Conservation (phyloP, 2,113 vertebrate species). For the Anas platyrhynchos region DNA sequence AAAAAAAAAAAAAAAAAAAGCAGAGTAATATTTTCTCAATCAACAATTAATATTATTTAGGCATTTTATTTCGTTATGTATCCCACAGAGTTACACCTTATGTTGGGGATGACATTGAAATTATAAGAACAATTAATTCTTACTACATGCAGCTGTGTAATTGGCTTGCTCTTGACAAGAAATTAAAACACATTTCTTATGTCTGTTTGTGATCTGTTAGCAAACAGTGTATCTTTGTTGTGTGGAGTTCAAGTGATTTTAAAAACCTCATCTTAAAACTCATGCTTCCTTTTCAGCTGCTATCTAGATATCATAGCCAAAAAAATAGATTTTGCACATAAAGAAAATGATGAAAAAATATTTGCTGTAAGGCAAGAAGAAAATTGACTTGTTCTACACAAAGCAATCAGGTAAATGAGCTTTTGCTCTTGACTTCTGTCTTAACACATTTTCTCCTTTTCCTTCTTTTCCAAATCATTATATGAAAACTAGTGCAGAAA, state of each 20-base stretch:
- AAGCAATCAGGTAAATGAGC: slow-evolving; percentile 34
- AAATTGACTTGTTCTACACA: slow-evolving; percentile 47
- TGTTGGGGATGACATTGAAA: background rate
- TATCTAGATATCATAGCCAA: slow-evolving; percentile 9
- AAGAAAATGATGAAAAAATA: background rate
- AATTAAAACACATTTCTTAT: slow-evolving; percentile 18
- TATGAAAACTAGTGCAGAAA: background rate
- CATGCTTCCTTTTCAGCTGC: slow-evolving; percentile 53
- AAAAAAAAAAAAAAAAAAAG: background rate
- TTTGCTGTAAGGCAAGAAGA: slow-evolving; percentile 39
- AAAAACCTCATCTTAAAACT: slow-evolving; percentile 17
- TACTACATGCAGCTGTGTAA: background rate
- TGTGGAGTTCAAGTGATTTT: slow-evolving; percentile 54
- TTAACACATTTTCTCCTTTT: background rate
- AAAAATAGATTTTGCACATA: background rate
- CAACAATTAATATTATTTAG: background rate
- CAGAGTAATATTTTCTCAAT: background rate
- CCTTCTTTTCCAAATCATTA: background rate
- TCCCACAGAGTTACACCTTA: background rate
- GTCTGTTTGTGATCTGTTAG: slow-evolving; percentile 36
- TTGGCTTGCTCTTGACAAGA: background rate
- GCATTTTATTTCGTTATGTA: background rate
- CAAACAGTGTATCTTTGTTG: slow-evolving; percentile 34
- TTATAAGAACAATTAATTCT: slow-evolving; percentile 1
- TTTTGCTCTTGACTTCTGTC: slow-evolving; percentile 8